Conservation (phyloP, 2,797 vertebrate genomes). For the Typhlichthys subterraneus region DNA sequence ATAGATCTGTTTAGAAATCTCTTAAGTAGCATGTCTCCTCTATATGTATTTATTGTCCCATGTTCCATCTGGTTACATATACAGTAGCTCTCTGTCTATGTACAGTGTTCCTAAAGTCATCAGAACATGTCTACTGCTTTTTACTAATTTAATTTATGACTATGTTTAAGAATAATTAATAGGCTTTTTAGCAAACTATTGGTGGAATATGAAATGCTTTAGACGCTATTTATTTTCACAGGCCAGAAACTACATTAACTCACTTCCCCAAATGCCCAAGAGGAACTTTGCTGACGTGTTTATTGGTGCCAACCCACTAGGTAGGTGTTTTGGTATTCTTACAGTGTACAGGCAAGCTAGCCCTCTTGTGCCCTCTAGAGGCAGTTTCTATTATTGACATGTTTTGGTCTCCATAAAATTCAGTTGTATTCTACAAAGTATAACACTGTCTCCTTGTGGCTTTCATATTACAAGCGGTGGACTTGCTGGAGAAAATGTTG, state of each 20-base stretch:
- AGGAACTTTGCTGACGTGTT: conserved; percentile 98
- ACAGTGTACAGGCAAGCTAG: background rate
- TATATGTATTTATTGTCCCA: no score
- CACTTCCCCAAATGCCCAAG: conserved; percentile 94
- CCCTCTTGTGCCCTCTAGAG: conserved; percentile 51
- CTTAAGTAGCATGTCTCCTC: no score
- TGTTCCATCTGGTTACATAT: no score
- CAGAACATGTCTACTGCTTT: no score
- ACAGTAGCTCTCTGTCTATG: no score
- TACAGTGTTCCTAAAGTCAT: no score
- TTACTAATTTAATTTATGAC: no score
- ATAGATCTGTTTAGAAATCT: no score
- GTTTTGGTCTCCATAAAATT: no score
- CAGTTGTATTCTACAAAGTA: background rate
- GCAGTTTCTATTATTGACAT: background rate
- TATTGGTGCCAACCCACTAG: conserved; percentile 94
- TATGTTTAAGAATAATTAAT: no score
- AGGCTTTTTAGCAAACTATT: no score
- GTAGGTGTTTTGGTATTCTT: conserved; percentile 65
- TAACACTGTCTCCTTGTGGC: background rate
- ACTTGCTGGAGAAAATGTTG: conserved; percentile 97
- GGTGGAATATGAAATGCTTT: no score
- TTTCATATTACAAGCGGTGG: conserved; percentile 81
- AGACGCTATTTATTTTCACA: conserved; percentile 56
- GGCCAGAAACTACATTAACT: conserved; percentile 98